Evolutionary conservation across 2,113 vertebrate genomes (phyloP).

Genomic region (Brachyistius frenatus): DNA sequence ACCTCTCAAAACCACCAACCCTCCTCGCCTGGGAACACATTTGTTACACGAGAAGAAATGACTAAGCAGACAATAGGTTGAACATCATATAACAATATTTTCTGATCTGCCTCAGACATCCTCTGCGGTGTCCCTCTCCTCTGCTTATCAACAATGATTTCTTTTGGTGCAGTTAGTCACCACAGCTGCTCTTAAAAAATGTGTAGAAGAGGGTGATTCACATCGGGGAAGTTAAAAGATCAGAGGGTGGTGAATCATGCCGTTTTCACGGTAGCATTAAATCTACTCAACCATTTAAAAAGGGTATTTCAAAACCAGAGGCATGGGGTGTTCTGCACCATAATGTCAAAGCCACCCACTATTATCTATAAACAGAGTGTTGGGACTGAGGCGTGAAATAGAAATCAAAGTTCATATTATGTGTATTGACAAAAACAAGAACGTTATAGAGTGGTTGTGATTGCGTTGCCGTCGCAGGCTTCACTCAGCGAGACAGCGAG

Average conservation of each 20-base stretch:
- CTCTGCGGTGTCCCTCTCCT: conserved; percentile 46
- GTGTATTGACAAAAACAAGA: conserved; percentile 74
- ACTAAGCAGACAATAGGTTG: conserved; percentile 18
- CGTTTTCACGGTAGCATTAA: conserved; percentile 64
- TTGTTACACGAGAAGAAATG: conserved; percentile 16
- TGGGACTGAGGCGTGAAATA: conserved; percentile 71
- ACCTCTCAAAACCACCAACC: conserved; percentile 65
- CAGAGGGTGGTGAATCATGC: conserved; percentile 73
- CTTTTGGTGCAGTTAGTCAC: conserved; percentile 55
- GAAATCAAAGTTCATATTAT: conserved; percentile 70
- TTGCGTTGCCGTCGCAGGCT: conserved; percentile 42
- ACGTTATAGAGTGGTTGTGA: conserved; percentile 49
- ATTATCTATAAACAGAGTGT: conserved; percentile 69
- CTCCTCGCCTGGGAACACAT: conserved; percentile 51
- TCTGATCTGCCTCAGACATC: conserved; percentile 27
- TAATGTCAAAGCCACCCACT: conserved; percentile 70
- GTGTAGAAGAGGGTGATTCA: conserved; percentile 68
- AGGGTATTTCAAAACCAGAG: conserved; percentile 61
- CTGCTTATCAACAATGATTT: conserved; percentile 57
- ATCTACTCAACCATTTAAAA: conserved; percentile 70
- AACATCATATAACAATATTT: conserved; percentile 33
- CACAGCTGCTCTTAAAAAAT: conserved; percentile 67
- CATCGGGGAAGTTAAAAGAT: conserved; percentile 69
- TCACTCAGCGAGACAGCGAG: conserved; percentile 30
- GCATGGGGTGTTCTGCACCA: conserved; percentile 61